These are phyloP conservation scores for Fukomys damarensis DNA, from an alignment of 2,113 vertebrate species.

Conservation along the genomic window DNA sequence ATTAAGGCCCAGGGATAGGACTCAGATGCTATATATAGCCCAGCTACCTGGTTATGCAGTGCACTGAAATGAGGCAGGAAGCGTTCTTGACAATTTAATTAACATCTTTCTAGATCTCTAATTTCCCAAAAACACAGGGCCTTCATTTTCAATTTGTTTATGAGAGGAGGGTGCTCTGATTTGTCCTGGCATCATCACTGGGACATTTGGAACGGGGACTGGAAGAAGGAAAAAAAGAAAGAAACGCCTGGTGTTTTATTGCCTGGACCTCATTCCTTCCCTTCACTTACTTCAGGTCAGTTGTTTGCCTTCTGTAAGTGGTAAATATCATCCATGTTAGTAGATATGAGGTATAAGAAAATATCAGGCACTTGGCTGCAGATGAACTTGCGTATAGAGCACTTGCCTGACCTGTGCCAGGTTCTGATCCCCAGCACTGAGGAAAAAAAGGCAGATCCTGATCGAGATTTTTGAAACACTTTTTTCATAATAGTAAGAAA, in stretches of 20 bases:
- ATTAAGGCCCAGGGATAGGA: conserved; percentile 73
- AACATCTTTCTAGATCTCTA: conserved; percentile 74
- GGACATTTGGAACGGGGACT: no score
- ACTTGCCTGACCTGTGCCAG: no score
- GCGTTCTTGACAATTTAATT: conserved; percentile 77
- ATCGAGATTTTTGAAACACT: conserved; percentile 51
- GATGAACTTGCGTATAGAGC: background rate
- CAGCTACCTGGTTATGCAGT: conserved; percentile 58
- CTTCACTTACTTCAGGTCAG: background rate
- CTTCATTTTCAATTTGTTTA: conserved; percentile 50
- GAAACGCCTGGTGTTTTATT: conserved; percentile 25
- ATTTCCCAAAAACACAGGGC: conserved; percentile 66
- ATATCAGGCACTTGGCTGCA: conserved; percentile 23
- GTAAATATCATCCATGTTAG: background rate
- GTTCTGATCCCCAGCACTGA: background rate
- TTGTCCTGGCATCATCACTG: background rate
- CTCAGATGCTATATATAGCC: conserved; percentile 74
- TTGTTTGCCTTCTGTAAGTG: background rate
- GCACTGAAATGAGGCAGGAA: conserved; percentile 73
- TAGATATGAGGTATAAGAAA: conserved; percentile 7
- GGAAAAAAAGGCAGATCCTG: background rate
- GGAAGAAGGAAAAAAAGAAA: background rate
- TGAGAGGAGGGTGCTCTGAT: background rate
- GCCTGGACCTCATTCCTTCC: background rate
- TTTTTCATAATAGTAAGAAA: conserved; percentile 41